These are phyloP conservation scores for Neuroscelio doddi DNA, from an alignment of 2,888 invertebrate genomes.

Conservation along the genomic window DNA sequence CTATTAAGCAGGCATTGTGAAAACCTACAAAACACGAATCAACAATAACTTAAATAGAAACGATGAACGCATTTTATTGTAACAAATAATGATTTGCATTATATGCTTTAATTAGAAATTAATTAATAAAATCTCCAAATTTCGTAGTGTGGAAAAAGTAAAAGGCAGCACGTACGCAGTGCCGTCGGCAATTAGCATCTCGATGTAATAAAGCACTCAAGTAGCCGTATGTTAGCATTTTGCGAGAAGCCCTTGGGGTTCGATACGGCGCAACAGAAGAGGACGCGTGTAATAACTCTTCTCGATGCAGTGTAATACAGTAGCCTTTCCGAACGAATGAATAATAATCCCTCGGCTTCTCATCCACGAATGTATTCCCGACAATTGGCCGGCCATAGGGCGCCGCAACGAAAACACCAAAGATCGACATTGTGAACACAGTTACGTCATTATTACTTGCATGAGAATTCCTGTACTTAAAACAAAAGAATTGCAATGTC, in stretches of 20 bases:
- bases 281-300: constrained; percentile 53
- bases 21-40: too few relatives aligned
- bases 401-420: constrained; percentile 45
- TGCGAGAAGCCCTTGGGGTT: constrained; percentile 31
- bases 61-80: too few relatives aligned
- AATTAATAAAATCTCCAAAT: too few relatives aligned
- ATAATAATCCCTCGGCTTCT: constrained; percentile 59
- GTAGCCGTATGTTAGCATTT: constrained; percentile 67
- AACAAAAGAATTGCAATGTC: constrained; percentile 54
- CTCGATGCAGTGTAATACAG: constrained; percentile 62
- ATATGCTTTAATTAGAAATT: too few relatives aligned
- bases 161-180: constrained; percentile 13
- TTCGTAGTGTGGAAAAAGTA: constrained; percentile 1
- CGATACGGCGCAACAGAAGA: constrained; percentile 47
- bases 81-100: too few relatives aligned
- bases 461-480: constrained; percentile 63
- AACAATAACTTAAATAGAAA: too few relatives aligned
- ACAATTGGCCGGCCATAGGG: constrained; percentile 30
- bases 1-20: too few relatives aligned
- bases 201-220: constrained; percentile 66
- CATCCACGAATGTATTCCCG: constrained; percentile 32
- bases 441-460: constrained; percentile 27
- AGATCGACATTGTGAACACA: constrained; percentile 33
- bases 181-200: constrained; percentile 63
- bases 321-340: constrained; percentile 69